Evolutionary conservation across 2,888 invertebrate genomes (phyloP).

Genomic region (Coenonympha arcania): DNA sequence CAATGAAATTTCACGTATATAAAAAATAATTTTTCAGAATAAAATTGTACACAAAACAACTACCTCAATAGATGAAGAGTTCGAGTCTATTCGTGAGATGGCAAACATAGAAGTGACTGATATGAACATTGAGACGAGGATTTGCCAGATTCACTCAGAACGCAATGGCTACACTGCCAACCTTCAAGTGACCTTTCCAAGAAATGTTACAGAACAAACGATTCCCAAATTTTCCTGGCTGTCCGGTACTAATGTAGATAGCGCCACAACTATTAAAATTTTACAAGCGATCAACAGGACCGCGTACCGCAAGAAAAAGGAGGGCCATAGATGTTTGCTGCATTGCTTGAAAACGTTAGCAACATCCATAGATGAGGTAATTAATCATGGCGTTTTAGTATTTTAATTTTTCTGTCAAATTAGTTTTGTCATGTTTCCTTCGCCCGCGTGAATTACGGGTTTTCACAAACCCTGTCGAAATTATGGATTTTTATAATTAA

Average conservation of each 20-base stretch:
- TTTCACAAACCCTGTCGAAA: background rate
- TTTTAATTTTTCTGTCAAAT: background rate
- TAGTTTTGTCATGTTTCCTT: no score
- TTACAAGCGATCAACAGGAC: conserved; percentile 86
- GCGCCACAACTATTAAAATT: conserved; percentile 80
- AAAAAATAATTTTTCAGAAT: conserved; percentile 39
- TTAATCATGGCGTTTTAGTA: background rate
- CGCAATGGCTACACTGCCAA: conserved; percentile 71
- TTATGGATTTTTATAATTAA: no score
- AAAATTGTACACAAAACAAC: conserved; percentile 51
- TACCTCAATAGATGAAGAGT: conserved; percentile 66
- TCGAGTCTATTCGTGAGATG: conserved; percentile 69
- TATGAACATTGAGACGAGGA: conserved; percentile 75
- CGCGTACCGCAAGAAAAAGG: conserved; percentile 86
- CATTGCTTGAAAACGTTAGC: conserved; percentile 81
- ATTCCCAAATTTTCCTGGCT: conserved; percentile 71
- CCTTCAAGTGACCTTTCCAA: conserved; percentile 76
- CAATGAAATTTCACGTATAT: background rate
- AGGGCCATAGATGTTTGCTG: conserved; percentile 89
- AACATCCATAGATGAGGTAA: conserved; percentile 67
- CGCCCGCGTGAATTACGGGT: no score
- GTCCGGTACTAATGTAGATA: conserved; percentile 77
- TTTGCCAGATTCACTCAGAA: conserved; percentile 74
- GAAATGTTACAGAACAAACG: conserved; percentile 59
- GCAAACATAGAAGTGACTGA: conserved; percentile 71